Evolutionary conservation across 2,888 invertebrate genomes (phyloP).

Genomic region (Hypolimnas misippus): DNA sequence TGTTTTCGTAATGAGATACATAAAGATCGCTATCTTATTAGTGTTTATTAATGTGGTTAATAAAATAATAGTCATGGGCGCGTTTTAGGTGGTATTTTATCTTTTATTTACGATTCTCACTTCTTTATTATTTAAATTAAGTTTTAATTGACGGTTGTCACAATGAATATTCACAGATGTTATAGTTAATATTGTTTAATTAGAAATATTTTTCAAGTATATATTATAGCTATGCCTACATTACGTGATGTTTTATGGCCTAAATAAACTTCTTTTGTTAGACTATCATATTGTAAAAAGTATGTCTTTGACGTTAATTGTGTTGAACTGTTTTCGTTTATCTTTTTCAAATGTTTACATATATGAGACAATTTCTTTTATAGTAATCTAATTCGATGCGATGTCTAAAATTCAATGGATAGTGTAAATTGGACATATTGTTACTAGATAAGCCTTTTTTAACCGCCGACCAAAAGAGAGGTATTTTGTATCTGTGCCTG

Average conservation of each 20-base stretch:
- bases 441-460: conserved; percentile 20
- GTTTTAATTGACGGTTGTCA: neutral
- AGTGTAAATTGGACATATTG: neutral
- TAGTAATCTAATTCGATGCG: conserved; percentile 48
- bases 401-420: conserved; percentile 28
- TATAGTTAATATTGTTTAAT: neutral
- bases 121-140: neutral
- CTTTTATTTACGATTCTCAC: neutral
- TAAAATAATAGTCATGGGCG: neutral
- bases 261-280: too few species aligned
- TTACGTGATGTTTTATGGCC: too few species aligned
- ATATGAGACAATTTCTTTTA: conserved; percentile 38
- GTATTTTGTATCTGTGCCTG: too few species aligned
- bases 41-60: conserved; percentile 14
- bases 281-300: too few species aligned
- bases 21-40: conserved; percentile 20
- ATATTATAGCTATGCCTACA: too few species aligned
- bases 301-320: too few species aligned
- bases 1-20: conserved; percentile 25
- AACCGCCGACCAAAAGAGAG: too few species aligned
- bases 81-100: neutral
- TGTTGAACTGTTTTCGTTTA: too few species aligned
- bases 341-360: conserved; percentile 14
- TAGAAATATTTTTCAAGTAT: neutral
- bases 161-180: too few species aligned